Evolutionary conservation across 2,888 invertebrate genomes (phyloP), one percentile per base, ranked within the genome.

Genomic region (Piscicola geometra): DNA sequence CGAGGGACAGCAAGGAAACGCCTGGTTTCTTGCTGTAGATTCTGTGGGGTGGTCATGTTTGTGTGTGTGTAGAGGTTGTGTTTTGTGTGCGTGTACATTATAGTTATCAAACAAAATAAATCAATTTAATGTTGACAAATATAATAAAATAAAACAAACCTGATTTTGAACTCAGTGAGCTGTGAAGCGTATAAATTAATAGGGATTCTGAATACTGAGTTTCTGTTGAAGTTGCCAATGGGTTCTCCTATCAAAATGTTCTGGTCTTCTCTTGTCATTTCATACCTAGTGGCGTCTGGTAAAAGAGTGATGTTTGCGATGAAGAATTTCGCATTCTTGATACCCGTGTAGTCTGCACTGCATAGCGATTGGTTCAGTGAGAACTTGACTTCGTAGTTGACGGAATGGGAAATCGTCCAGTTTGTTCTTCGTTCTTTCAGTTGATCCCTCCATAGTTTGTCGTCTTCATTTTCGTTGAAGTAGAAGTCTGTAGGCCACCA

Each of bases 151-250:
- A 35, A 67, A n/a, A 80, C 89, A 88, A 85, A 93, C 94, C 91
- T 91, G 81, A 95, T 90, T 78, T 93, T 91, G 83, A 95, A 91
- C 66, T 91, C 91, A 76, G 92, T 90, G 79, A 85, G 81, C 76
- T 83, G 82, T 1, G 86, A 84, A 73, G 85, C 84, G 76, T 85
- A 84, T 77, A 96, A 89, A 82, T 93, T 93, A 47, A 94, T 93
- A 0, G 95, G 94, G 35, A 95, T 90, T 86, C 95, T 93, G 81
- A 96, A 88, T 82, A 92, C 90, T 41, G 93, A 92, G 83, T 92
- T 90, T 1, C 95, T 94, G 86, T 93, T 94, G 21, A 95, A 88
- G 0, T 93, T 92, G 72, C 92, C 91, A 82, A 93, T 91, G 0
- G 96, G 95, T 75, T 95, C 88, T 76, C 94, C 87, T 80, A 96